Evolutionary conservation across 2,797 vertebrate genomes (phyloP).

Genomic region (Phylloscopus collybita): DNA sequence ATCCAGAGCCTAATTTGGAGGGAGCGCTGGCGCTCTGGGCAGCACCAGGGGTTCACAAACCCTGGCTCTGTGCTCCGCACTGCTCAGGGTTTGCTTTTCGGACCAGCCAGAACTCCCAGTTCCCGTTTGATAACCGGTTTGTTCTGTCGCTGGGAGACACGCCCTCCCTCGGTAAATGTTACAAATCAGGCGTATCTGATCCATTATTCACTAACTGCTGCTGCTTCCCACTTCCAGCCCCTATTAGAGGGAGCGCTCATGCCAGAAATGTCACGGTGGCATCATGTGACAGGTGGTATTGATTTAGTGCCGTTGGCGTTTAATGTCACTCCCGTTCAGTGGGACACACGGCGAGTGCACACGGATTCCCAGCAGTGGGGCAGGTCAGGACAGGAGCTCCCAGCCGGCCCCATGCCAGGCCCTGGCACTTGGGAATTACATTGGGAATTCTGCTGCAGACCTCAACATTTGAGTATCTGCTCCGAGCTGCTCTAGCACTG

Average conservation of each 20-base stretch:
- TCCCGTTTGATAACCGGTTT: neutral
- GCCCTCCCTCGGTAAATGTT: conserved; percentile 19
- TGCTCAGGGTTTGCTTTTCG: neutral
- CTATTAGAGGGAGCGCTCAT: neutral
- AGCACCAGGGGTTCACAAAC: neutral
- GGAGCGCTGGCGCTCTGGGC: neutral
- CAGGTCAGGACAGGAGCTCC: neutral
- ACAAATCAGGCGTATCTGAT: conserved; percentile 32
- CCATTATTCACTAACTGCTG: conserved; percentile 53
- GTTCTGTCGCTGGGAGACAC: conserved; percentile 45
- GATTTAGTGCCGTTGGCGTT: neutral
- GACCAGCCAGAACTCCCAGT: neutral
- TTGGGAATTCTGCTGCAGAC: neutral
- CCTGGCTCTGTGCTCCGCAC: fast-evolving
- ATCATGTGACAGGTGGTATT: conserved; percentile 31
- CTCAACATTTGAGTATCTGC: neutral
- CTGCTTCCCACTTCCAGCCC: conserved; percentile 57
- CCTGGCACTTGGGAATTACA: neutral
- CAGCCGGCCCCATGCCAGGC: neutral
- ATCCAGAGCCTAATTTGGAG: neutral
- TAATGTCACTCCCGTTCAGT: neutral
- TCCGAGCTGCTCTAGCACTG: neutral
- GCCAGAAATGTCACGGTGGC: conserved; percentile 44
- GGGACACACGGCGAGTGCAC: neutral
- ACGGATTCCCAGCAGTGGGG: neutral